Evolutionary conservation across 2,113 vertebrate genomes (phyloP).

Genomic region (Centropus bengalensis): DNA sequence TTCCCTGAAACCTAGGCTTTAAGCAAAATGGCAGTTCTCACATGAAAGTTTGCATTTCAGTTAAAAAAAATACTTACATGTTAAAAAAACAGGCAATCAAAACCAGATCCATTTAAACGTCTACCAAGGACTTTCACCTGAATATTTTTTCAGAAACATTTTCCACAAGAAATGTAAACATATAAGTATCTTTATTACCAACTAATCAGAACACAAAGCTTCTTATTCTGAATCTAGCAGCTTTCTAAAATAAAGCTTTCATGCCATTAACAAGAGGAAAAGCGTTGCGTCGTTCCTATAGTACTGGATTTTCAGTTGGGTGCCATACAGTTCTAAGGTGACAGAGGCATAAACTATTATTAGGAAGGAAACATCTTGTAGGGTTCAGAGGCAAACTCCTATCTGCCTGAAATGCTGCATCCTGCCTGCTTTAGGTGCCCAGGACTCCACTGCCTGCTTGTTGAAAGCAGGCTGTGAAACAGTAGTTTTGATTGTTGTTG

Average conservation of each 20-base stretch:
- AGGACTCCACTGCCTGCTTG: neutral
- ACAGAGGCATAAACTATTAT: neutral
- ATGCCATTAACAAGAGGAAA: neutral
- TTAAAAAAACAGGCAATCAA: neutral
- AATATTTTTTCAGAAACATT: neutral
- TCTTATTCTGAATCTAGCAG: neutral
- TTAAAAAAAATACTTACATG: neutral
- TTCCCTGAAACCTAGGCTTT: neutral
- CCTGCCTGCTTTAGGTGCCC: neutral
- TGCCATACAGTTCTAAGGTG: neutral
- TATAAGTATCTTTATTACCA: neutral
- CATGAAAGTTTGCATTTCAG: neutral
- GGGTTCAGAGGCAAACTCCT: accelerated
- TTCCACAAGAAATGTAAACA: neutral
- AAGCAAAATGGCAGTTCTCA: neutral
- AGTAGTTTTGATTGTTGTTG: neutral
- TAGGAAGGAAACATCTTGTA: neutral
- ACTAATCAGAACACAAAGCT: neutral
- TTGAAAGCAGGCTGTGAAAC: neutral
- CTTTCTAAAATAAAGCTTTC: conserved; percentile 27
- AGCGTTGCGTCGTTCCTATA: neutral
- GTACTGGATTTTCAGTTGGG: neutral
- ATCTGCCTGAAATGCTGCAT: neutral
- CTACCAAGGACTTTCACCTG: neutral
- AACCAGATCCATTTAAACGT: neutral